Base-by-base conservation (phyloP, 2,888 invertebrate species). In the Drosophila kanekoi region DNA sequence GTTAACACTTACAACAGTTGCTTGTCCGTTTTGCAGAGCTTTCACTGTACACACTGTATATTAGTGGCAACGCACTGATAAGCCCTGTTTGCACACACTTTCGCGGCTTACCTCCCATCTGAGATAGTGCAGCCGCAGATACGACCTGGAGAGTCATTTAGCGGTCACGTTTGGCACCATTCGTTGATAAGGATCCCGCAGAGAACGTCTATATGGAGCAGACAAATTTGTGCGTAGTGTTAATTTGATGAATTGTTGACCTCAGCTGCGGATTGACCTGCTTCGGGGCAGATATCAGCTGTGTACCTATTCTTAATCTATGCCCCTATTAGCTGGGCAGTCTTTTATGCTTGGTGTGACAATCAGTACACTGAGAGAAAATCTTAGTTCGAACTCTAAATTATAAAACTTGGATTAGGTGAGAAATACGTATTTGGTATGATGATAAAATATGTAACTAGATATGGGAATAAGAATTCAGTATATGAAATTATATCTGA, bases 191-290 rank as follows among this genome's bases (percentile, higher is more conserved):
- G 66, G 28, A 14, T 11, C 13, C 38, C 4, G 18, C 5, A 37
- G 28, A 28, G 28, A 28, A 2, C 41, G 13, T 35, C n/a, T 9
- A n/a, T 18, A 14, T 14, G 32, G 45, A 35, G 11, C 38, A 32
- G 57, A 84, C 85, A 51, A 85, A 81, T 82, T 67, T 66, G 32
- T 10, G 38, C 28, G 20, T 66, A 53, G 82, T 77, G 88, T 66
- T 18, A 67, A 69, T 56, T 69, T 82, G 89, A 82, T 83, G 63
- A 38, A 79, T 76, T 32, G 44, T 48, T 35, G 47, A 40, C 37
- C 73, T 53, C 23, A 38, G 44, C 49, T 10, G n/a, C 18, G 14
- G 71, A 38, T 16, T 43, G 71, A 18, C 48, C 41, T 44, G 18
- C n/a, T 52, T 38, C 16, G 18, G 38, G 38, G 11, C 41, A 10